Evolutionary conservation across 2,888 invertebrate species (phyloP).

Genomic region (Lapara coniferarum): DNA sequence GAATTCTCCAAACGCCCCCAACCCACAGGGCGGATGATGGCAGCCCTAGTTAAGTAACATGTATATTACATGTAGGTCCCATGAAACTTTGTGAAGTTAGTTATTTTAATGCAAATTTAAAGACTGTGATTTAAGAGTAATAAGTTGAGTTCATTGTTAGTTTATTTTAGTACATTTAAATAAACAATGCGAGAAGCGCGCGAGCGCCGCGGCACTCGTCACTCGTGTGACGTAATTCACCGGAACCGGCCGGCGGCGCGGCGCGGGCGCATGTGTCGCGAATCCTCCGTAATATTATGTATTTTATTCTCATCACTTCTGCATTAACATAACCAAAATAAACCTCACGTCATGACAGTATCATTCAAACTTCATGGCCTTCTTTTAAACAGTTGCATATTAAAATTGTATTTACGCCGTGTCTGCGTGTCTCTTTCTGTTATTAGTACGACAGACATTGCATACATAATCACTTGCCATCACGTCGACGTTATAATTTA

Average conservation of each 20-base stretch:
- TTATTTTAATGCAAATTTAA: not conserved
- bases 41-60: too few species aligned
- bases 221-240: constrained; percentile 25
- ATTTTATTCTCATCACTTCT: constrained; percentile 48
- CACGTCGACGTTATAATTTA: not conserved
- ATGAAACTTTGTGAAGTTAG: constrained; percentile 3
- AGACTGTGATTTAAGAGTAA: not conserved
- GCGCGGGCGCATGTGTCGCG: constrained; percentile 38
- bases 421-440: not conserved
- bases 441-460: not conserved
- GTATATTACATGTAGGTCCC: too few species aligned
- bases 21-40: too few species aligned
- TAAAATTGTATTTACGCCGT: constrained; percentile 17
- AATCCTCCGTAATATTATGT: constrained; percentile 45
- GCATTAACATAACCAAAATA: constrained; percentile 55
- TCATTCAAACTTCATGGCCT: constrained; percentile 7
- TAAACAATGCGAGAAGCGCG: constrained; percentile 5
- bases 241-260: constrained; percentile 50
- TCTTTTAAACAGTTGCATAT: constrained; percentile 12
- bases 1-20: too few species aligned
- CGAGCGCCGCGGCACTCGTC: constrained; percentile 35
- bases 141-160: not conserved
- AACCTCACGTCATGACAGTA: constrained; percentile 55
- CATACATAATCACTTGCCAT: not conserved
- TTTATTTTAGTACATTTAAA: constrained; percentile 7